Conservation (phyloP, 2,888 invertebrate genomes). For the Xylocampa areola region DNA sequence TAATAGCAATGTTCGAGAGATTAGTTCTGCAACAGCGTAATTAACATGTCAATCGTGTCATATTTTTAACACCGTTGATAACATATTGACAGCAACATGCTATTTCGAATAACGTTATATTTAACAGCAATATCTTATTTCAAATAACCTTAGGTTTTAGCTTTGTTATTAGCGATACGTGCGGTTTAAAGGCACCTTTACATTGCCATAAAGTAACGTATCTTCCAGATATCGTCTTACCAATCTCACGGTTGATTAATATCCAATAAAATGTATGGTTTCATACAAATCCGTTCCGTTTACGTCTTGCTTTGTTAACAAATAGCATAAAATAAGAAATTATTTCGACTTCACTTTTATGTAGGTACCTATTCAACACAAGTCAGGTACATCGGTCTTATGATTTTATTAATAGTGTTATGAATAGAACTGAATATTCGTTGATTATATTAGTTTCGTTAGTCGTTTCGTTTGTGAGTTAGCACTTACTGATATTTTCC, state of each 20-base stretch:
- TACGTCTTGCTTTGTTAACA: constrained; percentile 22
- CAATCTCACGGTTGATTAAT: constrained; percentile 61
- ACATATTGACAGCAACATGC: not conserved
- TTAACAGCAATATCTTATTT: constrained; percentile 1
- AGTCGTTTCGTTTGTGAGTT: too few species aligned
- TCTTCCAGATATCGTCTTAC: not conserved
- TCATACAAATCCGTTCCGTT: constrained; percentile 32
- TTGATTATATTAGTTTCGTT: too few species aligned
- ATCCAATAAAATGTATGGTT: constrained; percentile 49
- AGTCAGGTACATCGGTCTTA: not conserved
- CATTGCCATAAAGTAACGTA: constrained; percentile 4
- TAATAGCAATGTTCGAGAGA: not conserved
- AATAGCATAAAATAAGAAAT: constrained; percentile 9
- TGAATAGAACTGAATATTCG: not conserved
- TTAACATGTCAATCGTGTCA: constrained; percentile 8
- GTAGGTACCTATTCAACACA: not conserved
- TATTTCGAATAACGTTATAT: too few species aligned
- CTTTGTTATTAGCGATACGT: constrained; percentile 3
- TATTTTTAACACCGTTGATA: not conserved
- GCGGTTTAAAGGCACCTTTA: constrained; percentile 10
- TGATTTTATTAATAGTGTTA: not conserved
- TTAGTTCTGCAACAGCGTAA: not conserved
- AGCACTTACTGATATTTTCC: too few species aligned
- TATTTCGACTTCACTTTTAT: constrained; percentile 1
- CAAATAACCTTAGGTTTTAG: not conserved